These are phyloP conservation scores for Cynodonichthys magdalenae DNA, from an alignment of 2,797 vertebrate species.

Conservation along the genomic window DNA sequence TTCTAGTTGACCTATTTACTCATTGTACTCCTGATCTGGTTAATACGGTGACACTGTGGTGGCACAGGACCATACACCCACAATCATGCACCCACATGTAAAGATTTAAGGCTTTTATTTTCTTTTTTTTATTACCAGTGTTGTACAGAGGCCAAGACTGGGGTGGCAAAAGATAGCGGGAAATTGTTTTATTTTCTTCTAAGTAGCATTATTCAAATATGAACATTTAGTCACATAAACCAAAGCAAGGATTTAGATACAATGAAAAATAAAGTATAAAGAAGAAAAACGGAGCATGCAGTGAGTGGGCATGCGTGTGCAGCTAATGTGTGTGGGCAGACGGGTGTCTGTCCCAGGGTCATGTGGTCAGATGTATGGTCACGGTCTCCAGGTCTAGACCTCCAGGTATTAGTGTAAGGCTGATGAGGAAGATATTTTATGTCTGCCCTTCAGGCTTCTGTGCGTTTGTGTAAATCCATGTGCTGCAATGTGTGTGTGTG, in stretches of 20 bases:
- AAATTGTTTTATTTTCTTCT: constrained; percentile 25
- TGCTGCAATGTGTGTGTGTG: constrained; percentile 11
- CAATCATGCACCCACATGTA: constrained; percentile 56
- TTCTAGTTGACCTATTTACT: constrained; percentile 78
- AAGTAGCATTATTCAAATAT: constrained; percentile 48
- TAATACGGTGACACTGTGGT: constrained; percentile 67
- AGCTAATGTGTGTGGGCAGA: not conserved
- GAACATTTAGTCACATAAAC: constrained; percentile 32
- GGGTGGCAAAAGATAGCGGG: constrained; percentile 28
- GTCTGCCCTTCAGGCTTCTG: constrained; percentile 45
- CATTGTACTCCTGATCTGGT: constrained; percentile 68
- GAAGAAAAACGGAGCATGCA: not conserved
- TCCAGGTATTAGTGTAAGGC: constrained; percentile 52
- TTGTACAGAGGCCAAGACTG: constrained; percentile 42
- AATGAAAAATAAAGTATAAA: constrained; percentile 3
- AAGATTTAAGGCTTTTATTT: constrained; percentile 46
- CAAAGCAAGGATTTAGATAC: constrained; percentile 20
- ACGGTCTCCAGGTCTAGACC: constrained; percentile 49
- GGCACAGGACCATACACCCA: constrained; percentile 68
- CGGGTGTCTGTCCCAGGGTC: constrained; percentile 32
- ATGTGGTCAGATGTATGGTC: constrained; percentile 62
- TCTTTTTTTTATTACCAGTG: constrained; percentile 41
- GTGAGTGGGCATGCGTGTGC: not conserved
- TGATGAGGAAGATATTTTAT: constrained; percentile 69
- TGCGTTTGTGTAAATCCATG: constrained; percentile 27